A percentile compares a stretch with the other conserved stretches of the same genome.
Conservation (phyloP, 1,140 invertebrate species). For the Helicoverpa armigera region DNA sequence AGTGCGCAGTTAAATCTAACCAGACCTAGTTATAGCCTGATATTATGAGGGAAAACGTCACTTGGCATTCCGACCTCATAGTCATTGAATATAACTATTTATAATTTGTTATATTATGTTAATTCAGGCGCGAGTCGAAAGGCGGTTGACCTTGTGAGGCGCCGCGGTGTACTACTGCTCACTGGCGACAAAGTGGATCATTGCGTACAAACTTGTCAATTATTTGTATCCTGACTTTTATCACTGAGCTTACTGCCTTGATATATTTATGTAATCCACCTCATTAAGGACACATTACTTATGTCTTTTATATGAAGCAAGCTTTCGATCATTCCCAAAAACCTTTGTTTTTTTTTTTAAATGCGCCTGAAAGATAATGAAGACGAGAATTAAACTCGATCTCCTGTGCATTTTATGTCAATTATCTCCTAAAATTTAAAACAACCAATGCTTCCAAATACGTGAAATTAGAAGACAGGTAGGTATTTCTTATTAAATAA, state of each 20-base stretch:
- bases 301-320: too few species aligned
- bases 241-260: neutral
- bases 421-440: too few species aligned
- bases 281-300: neutral
- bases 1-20: conserved; percentile 35
- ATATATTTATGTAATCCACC: neutral
- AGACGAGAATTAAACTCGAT: neutral
- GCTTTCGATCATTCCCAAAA: too few species aligned
- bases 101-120: conserved; percentile 76
- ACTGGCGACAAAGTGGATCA: conserved; percentile 58
- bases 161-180: conserved; percentile 54
- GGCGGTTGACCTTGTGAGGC: conserved; percentile 75
- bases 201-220: conserved; percentile 46
- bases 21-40: conserved; percentile 34
- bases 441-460: too few species aligned
- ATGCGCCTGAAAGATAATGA: neutral
- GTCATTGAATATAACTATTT: conserved; percentile 55
- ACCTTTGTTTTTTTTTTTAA: too few species aligned
- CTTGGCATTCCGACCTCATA: conserved; percentile 51
- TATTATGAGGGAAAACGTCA: conserved; percentile 53
- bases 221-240: conserved; percentile 35
- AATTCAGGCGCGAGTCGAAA: conserved; percentile 73
- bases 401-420: too few species aligned
- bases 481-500: too few species aligned
- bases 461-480: neutral